These are phyloP conservation scores for Pteronura brasiliensis DNA, from an alignment of 2,113 vertebrate genomes.

Conservation along the genomic window DNA sequence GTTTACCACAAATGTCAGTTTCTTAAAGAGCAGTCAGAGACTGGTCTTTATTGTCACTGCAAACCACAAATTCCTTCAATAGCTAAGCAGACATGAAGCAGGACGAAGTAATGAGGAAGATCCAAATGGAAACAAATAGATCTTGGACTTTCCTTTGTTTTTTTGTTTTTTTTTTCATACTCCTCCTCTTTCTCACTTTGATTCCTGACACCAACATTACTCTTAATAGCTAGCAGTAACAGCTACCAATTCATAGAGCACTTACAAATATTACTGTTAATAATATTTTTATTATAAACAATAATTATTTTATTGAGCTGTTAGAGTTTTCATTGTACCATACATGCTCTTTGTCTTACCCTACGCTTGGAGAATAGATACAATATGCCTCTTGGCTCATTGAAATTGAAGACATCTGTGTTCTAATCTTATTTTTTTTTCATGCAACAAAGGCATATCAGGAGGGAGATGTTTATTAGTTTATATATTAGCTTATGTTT, in stretches of 20 bases:
- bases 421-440: background rate
- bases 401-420: background rate
- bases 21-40: background rate
- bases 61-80: background rate
- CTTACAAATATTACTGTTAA: constrained; percentile 13
- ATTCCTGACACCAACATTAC: background rate
- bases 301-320: background rate
- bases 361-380: background rate
- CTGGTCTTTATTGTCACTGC: background rate
- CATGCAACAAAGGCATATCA: background rate
- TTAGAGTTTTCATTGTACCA: background rate
- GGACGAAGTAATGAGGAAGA: background rate
- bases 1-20: background rate
- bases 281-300: constrained; percentile 44
- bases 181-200: background rate
- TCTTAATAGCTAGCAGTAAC: background rate
- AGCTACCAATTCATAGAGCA: background rate
- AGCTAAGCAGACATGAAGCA: background rate
- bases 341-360: background rate
- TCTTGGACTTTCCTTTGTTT: background rate
- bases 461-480: background rate
- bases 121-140: background rate
- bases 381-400: background rate
- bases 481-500: background rate
- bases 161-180: background rate